These are phyloP conservation scores for Malurus alboscapulatus DNA, from an alignment of 2,113 vertebrate genomes.

Conservation along the genomic window DNA sequence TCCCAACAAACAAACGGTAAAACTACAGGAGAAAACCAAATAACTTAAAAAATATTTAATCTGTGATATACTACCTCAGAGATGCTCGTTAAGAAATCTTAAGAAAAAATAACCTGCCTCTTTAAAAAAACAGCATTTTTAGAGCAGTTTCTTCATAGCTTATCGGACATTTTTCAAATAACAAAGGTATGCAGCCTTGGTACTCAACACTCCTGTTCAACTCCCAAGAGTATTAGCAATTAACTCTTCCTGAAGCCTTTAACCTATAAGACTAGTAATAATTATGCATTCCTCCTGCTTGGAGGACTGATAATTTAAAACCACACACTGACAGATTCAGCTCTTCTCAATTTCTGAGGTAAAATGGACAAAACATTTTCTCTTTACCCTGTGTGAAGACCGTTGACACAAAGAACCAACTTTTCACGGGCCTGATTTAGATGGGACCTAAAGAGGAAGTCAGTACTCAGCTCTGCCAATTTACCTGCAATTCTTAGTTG, in stretches of 20 bases:
- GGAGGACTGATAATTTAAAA: not conserved
- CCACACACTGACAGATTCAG: not conserved
- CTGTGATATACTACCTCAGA: not conserved
- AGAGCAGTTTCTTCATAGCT: constrained; percentile 2
- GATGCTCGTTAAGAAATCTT: not conserved
- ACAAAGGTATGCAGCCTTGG: constrained; percentile 21
- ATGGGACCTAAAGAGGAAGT: not conserved
- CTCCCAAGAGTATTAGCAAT: not conserved
- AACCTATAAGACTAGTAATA: not conserved
- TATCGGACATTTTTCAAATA: not conserved
- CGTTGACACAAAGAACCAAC: not conserved
- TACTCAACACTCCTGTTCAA: not conserved
- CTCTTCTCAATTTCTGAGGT: not conserved
- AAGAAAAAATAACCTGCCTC: not conserved
- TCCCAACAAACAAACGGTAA: not conserved
- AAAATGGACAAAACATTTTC: not conserved
- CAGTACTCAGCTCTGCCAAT: not conserved
- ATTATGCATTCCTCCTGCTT: not conserved
- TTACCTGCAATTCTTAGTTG: not conserved
- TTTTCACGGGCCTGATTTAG: not conserved
- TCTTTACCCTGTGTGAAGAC: not conserved
- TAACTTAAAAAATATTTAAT: not conserved
- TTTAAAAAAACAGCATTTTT: constrained; percentile 3
- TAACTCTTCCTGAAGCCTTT: constrained; percentile 7
- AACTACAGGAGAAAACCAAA: not conserved